Base-by-base conservation (phyloP, 2,888 invertebrate genomes). In the Tetragonisca angustula region DNA sequence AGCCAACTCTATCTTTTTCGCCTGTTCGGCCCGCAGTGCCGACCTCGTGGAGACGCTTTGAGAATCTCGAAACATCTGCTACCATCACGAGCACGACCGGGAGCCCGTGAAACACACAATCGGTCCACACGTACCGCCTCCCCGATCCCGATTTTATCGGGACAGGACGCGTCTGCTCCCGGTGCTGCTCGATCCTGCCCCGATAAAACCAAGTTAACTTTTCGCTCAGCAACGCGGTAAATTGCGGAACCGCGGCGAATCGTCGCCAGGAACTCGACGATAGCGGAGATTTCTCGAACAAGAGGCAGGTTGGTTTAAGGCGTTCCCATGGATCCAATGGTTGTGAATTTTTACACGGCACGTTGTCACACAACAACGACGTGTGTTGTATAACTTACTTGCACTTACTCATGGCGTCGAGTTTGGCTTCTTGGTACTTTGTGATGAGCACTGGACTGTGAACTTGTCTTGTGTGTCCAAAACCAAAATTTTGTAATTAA, bases 51-150 rank as follows among this genome's bases (percentile, higher is more conserved):
- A 90, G 90, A 90, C 91, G 88, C 88, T 87, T 88, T 85, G 88
- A 90, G 90, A 89, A 91, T 90, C 90, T 89, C 86, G 89, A 83
- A 90, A 91, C 91, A 91, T 91, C 91, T 91, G 91, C 90, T 91
- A 87, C 84, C 86, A 64, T 13, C 79, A 54, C 21, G 79, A 88
- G 84, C 81, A 87, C 43, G 89, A 87, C 79, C 77, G 82, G 83
- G 87, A 84, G 83, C 76, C 89, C 76, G 81, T 81, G 89, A 87
- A 88, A 81, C 84, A 61, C 81, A 82, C 83, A 81, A 79, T 88
- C 81, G 83, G 71, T 78, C 84, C 83, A 81, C 81, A 49, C 83
- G 86, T 76, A 74, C 65, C 70, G 64, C 56, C 67, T 54, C 73
- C 19, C 27, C 69, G 56, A 78, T 85, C 72, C 36, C 86, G 86